Conservation (phyloP, 2,888 invertebrate species). For the Apotomis turbidana region DNA sequence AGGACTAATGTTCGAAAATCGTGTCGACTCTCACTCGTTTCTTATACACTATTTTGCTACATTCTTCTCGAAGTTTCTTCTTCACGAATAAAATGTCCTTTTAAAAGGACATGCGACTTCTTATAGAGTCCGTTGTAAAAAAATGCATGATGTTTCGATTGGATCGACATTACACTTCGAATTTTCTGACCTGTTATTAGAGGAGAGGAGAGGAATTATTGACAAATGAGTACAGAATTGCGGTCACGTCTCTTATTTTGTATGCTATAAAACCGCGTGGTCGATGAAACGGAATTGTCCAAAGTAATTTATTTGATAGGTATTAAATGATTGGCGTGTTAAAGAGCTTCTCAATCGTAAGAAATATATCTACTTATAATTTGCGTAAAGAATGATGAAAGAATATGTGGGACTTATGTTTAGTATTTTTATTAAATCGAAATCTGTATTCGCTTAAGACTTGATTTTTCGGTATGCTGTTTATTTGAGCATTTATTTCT, state of each 20-base stretch:
- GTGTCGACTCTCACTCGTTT: too few species aligned
- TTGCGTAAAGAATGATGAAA: conserved; percentile 29
- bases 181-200: background rate
- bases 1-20: too few species aligned
- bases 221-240: conserved; percentile 1
- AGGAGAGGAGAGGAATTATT: background rate
- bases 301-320: conserved; percentile 38
- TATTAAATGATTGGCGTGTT: conserved; percentile 30
- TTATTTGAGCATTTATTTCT: background rate
- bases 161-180: too few species aligned
- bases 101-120: too few species aligned
- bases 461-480: background rate
- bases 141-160: too few species aligned
- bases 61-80: too few species aligned
- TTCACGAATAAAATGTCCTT: too few species aligned
- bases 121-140: too few species aligned
- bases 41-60: too few species aligned
- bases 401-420: conserved; percentile 11
- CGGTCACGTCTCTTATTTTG: conserved; percentile 18
- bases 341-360: conserved; percentile 40
- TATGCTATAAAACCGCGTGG: conserved; percentile 15
- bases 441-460: too few species aligned
- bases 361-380: conserved; percentile 34
- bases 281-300: conserved; percentile 22
- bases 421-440: conserved; percentile 8